These are phyloP conservation scores for Ceratoteleas bidentatus DNA, from an alignment of 1,140 invertebrate species.

Conservation along the genomic window DNA sequence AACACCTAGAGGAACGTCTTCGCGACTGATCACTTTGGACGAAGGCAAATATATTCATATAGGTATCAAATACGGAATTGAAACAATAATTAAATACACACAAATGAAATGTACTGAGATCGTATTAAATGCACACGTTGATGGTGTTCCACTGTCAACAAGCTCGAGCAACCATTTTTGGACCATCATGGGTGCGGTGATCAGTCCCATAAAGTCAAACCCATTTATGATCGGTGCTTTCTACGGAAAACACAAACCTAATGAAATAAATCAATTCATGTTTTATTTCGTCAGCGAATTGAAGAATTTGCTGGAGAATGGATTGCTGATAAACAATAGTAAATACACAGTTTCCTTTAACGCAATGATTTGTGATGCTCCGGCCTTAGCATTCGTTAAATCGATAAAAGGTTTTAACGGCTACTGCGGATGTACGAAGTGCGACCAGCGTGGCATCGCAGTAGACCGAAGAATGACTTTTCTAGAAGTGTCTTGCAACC, in stretches of 20 bases:
- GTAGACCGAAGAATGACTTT: constrained; percentile 2
- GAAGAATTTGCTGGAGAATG: neutral
- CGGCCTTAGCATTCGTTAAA: neutral
- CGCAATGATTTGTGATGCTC: neutral
- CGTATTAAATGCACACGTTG: neutral
- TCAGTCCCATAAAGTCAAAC: neutral
- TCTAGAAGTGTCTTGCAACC: neutral
- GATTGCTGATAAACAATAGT: neutral
- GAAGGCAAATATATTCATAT: neutral
- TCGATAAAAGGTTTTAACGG: neutral
- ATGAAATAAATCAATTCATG: neutral
- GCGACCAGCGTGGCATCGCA: neutral
- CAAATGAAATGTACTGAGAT: too few species aligned
- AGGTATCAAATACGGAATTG: too few species aligned
- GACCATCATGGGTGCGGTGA: neutral
- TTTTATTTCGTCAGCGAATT: constrained; percentile 4
- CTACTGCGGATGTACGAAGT: neutral
- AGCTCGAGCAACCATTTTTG: neutral
- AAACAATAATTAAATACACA: too few species aligned
- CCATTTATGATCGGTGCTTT: neutral
- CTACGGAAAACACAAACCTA: neutral
- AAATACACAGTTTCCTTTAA: neutral
- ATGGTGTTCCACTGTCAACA: neutral
- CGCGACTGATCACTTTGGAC: neutral
- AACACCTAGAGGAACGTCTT: neutral